Evolutionary conservation across 2,113 vertebrate species (phyloP).

Genomic region (Caranx melampygus): DNA sequence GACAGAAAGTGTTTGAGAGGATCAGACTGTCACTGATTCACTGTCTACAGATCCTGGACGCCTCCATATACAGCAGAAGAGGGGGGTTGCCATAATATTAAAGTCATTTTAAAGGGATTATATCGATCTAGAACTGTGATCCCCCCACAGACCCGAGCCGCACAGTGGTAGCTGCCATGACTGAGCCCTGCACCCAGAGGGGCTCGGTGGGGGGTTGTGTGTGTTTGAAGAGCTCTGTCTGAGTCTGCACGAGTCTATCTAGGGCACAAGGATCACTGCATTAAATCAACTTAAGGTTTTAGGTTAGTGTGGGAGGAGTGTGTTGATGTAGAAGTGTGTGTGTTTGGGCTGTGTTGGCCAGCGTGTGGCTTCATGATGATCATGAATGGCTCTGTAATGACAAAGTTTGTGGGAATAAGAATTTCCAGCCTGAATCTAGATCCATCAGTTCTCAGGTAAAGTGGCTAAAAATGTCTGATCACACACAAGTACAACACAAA

Average conservation of each 20-base stretch:
- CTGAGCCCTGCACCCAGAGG: slow-evolving; percentile 36
- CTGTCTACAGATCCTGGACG: slow-evolving; percentile 21
- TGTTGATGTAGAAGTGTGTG: slow-evolving; percentile 25
- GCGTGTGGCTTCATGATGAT: slow-evolving; percentile 14
- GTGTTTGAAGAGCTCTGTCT: slow-evolving; percentile 12
- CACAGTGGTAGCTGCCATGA: slow-evolving; percentile 15
- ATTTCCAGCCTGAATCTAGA: too few species aligned
- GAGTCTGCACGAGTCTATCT: slow-evolving; percentile 38
- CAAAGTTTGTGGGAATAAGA: not conserved
- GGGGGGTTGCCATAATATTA: slow-evolving; percentile 16
- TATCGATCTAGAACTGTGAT: not conserved
- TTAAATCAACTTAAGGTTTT: slow-evolving; percentile 59
- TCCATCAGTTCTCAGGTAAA: too few species aligned
- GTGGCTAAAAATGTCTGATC: too few species aligned
- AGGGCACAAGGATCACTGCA: slow-evolving; percentile 49
- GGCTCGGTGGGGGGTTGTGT: slow-evolving; percentile 17
- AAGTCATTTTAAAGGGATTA: slow-evolving; percentile 70
- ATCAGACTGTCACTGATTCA: slow-evolving; percentile 42
- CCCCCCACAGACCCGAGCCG: not conserved
- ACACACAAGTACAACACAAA: too few species aligned
- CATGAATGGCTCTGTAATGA: not conserved
- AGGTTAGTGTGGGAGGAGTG: slow-evolving; percentile 39
- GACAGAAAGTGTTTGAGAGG: slow-evolving; percentile 31
- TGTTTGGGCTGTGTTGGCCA: not conserved
- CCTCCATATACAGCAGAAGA: slow-evolving; percentile 2